Evolutionary conservation across 1,140 invertebrate genomes (phyloP).

Genomic region (Danaus melanippus): DNA sequence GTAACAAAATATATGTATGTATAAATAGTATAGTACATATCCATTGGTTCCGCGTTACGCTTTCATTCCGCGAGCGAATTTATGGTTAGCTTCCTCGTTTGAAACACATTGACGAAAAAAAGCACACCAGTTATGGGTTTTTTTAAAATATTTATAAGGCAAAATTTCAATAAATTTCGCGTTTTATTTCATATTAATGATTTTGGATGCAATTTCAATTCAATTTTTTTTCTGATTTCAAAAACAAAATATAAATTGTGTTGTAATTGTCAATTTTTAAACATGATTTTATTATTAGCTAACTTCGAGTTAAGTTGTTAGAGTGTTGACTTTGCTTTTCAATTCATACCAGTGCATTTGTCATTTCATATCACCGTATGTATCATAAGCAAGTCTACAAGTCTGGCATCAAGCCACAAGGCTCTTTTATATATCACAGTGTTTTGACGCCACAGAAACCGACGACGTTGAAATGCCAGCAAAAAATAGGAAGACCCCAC

Average conservation of each 20-base stretch:
- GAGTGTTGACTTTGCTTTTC: slow-evolving; percentile 2
- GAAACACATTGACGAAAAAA: slow-evolving; percentile 20
- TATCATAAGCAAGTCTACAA: slow-evolving; percentile 24
- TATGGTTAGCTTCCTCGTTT: slow-evolving; percentile 30
- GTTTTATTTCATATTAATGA: too few relatives aligned
- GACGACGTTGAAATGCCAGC: slow-evolving; percentile 31
- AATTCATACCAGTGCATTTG: not conserved
- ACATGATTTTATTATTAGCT: not conserved
- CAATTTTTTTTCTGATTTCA: too few relatives aligned
- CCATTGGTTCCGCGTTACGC: slow-evolving; percentile 33
- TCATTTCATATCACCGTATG: slow-evolving; percentile 15
- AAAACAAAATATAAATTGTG: too few relatives aligned
- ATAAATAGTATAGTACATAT: slow-evolving; percentile 13
- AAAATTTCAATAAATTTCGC: too few relatives aligned
- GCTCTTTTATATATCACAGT: slow-evolving; percentile 56
- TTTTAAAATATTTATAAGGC: too few relatives aligned
- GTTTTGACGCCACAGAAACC: slow-evolving; percentile 43
- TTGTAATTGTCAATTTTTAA: too few relatives aligned
- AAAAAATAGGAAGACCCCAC: slow-evolving; percentile 23
- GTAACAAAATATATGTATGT: slow-evolving; percentile 21
- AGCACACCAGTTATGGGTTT: too few relatives aligned
- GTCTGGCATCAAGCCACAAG: slow-evolving; percentile 50
- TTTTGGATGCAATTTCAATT: too few relatives aligned
- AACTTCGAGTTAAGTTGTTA: not conserved
- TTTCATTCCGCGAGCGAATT: slow-evolving; percentile 42